Base-by-base conservation (phyloP, 2,113 vertebrate genomes). In the Albula goreensis region DNA sequence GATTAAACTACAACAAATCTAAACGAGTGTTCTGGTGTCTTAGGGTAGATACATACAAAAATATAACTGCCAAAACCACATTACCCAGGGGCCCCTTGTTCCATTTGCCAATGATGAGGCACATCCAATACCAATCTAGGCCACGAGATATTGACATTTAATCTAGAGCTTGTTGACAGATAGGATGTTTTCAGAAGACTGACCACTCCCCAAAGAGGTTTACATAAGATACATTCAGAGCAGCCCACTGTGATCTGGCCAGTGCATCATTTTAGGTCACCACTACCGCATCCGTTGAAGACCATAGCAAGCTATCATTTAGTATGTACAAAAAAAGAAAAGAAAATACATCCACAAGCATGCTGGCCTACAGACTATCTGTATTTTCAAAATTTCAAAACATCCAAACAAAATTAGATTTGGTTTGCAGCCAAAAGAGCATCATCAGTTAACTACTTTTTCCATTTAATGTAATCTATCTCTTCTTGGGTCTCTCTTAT, bases 291-390 rank as follows among this genome's bases (percentile, higher is more conserved):
- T 56, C 66, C 66, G 80, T 84, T 82, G 85, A 88, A 84, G 83
- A n/a, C 63, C 41, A 50, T 57, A 80, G 25, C 63, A 88, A 78
- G 63, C 86, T 81, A 50, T 80, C 85, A 86, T 88, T 88, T 88
- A 84, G n/a, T 25, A 50, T 41, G 52, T 25, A 74, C 79, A 41
- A 87, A 80, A 63, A 83, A 48, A 60, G 52, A 50, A 86, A 49
- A 60, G 17, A 85, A 25, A 81, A 48, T 74, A 22, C 1, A 53
- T 63, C 86, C 57, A 53, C 83, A 88, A 85, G 78, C 51, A 84
- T 70, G 80, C 74, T 87, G 83, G 86, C 83, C 82, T 85, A 78
- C 84, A 31, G 48, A 74, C 22, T 80, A 80, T 56, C 41, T 41
- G 31, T 41, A 41, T 41, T 41, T 41, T 41, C 31, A 41, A 41